Evolutionary conservation across 2,113 vertebrate species (phyloP).

Genomic region (Coregonus clupeaformis): DNA sequence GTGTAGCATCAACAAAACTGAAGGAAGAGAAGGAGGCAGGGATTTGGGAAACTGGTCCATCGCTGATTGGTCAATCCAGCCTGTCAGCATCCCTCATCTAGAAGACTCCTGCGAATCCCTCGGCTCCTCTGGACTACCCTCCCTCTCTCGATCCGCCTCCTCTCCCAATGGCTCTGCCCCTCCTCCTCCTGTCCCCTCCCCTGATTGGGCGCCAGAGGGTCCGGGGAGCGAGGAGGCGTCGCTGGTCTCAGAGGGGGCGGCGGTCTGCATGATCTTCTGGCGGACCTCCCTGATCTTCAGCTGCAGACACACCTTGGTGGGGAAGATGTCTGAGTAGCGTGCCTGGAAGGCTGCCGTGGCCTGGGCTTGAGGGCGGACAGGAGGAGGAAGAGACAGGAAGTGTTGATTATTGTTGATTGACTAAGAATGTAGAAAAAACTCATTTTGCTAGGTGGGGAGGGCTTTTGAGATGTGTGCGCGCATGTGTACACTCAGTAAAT

Average conservation of each 20-base stretch:
- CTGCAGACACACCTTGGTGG: constrained; percentile 91
- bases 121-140: constrained; percentile 61
- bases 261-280: constrained; percentile 95
- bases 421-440: no score
- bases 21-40: constrained; percentile 20
- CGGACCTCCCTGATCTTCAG: constrained; percentile 92
- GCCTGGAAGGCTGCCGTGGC: constrained; percentile 91
- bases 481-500: no score
- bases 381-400: not conserved
- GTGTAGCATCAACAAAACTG: constrained; percentile 12
- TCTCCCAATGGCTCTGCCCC: constrained; percentile 64
- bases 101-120: constrained; percentile 71
- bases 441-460: no score
- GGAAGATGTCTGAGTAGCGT: constrained; percentile 88
- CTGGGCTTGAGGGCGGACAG: constrained; percentile 73
- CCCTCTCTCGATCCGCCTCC: constrained; percentile 64
- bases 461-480: no score
- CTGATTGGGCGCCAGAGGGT: constrained; percentile 62
- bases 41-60: constrained; percentile 31
- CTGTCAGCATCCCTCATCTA: constrained; percentile 68
- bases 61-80: constrained; percentile 20
- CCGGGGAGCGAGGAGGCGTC: constrained; percentile 61
- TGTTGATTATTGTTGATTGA: no score
- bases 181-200: constrained; percentile 46
- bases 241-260: constrained; percentile 76